phyloP scores from a whole-genome alignment of 2,888 invertebrate species.

The Coleophora flavipennella region DNA sequence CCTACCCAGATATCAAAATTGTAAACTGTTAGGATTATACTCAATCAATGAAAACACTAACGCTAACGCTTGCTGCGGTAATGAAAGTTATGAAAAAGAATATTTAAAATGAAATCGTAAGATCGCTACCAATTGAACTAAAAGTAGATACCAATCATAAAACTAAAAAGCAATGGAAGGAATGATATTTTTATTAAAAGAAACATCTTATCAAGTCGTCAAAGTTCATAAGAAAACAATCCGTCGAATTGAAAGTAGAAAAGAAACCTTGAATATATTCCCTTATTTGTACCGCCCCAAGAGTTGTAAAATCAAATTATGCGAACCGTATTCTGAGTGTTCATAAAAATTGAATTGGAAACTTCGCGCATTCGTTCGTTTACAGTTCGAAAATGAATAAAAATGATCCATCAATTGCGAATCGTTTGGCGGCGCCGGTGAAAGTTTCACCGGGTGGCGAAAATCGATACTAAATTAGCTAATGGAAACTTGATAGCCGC shows the following conservation, averaged over 20 bases:
- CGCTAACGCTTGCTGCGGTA: too few species aligned
- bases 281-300: constrained; percentile 5
- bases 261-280: neutral
- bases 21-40: too few species aligned
- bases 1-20: too few species aligned
- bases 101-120: too few species aligned
- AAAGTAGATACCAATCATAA: too few species aligned
- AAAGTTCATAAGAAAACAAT: neutral
- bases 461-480: constrained; percentile 67
- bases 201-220: neutral
- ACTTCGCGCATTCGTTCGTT: constrained; percentile 45
- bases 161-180: too few species aligned
- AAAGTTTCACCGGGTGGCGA: constrained; percentile 43
- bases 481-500: constrained; percentile 69
- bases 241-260: neutral
- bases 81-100: too few species aligned
- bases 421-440: constrained; percentile 36
- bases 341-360: constrained; percentile 53
- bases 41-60: too few species aligned
- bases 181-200: too few species aligned
- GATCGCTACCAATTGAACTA: too few species aligned
- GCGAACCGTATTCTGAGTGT: constrained; percentile 33
- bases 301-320: constrained; percentile 37
- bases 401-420: constrained; percentile 62
- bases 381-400: constrained; percentile 50